Evolutionary conservation across 2,797 vertebrate species (phyloP).

Genomic region (Enteromius trimaculatus): DNA sequence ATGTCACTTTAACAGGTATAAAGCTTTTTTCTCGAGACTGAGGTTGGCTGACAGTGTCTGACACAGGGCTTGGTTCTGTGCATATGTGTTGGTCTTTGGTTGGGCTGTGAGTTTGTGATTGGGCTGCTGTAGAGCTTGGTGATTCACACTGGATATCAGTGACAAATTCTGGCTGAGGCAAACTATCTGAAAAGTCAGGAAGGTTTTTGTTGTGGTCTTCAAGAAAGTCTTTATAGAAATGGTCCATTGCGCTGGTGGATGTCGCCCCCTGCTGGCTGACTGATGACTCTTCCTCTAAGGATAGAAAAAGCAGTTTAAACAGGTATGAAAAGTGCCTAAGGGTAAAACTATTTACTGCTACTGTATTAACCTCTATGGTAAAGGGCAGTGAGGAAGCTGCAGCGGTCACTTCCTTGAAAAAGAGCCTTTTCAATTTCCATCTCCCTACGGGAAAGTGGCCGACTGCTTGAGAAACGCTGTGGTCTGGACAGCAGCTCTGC

Average conservation of each 20-base stretch:
- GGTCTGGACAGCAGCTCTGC: conserved; percentile 84
- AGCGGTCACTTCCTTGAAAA: conserved; percentile 88
- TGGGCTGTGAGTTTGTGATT: not conserved
- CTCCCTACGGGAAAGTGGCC: conserved; percentile 86
- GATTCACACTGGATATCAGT: not conserved
- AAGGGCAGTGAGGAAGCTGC: conserved; percentile 86
- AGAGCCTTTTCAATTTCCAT: conserved; percentile 95
- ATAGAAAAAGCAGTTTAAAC: conserved; percentile 42
- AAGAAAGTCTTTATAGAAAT: conserved; percentile 85
- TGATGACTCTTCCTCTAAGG: conserved; percentile 76
- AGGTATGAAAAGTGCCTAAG: not conserved
- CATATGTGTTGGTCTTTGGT: not conserved
- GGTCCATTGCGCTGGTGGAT: conserved; percentile 78
- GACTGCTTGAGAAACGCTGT: conserved; percentile 89
- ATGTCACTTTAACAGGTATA: conserved; percentile 65
- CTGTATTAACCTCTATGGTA: conserved; percentile 85
- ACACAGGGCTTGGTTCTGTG: not conserved
- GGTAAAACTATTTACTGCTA: not conserved
- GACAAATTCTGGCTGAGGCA: conserved; percentile 2
- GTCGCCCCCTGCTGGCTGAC: conserved; percentile 66
- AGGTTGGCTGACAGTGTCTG: conserved; percentile 22
- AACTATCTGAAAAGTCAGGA: not conserved
- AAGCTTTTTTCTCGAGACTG: conserved; percentile 58
- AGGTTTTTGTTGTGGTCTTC: conserved; percentile 59
- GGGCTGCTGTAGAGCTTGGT: conserved; percentile 17